phyloP scores from a whole-genome alignment of 2,113 vertebrate genomes.

The Oreotrochilus melanogaster region DNA sequence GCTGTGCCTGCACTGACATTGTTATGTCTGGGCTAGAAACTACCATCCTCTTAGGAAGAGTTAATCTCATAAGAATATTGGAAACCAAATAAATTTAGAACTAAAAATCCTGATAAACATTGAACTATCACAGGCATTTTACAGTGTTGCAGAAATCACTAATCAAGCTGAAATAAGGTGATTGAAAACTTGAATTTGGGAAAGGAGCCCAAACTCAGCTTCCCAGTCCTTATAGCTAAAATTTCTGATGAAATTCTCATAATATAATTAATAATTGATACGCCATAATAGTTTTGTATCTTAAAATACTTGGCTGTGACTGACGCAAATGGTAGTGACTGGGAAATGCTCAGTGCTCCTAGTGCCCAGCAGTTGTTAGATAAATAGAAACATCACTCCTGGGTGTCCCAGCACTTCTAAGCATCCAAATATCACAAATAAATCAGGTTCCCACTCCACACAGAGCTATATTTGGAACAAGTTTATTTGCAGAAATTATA shows the following conservation, averaged over 20 bases:
- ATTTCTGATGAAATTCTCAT: not conserved
- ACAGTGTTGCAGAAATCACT: not conserved
- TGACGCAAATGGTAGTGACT: not conserved
- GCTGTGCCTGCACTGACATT: not conserved
- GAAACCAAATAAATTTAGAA: not conserved
- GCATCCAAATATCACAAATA: not conserved
- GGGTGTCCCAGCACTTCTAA: not conserved
- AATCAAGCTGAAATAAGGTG: not conserved
- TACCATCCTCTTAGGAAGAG: not conserved
- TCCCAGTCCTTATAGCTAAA: not conserved
- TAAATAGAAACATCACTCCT: slow-evolving; percentile 7
- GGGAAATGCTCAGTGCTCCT: not conserved
- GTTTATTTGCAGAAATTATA: not conserved
- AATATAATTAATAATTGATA: slow-evolving; percentile 30
- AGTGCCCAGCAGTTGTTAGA: not conserved
- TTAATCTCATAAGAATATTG: not conserved
- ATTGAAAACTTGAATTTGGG: not conserved
- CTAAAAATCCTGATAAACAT: not conserved
- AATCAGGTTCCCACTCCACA: not conserved
- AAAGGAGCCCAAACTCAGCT: not conserved
- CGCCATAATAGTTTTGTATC: not conserved
- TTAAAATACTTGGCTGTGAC: not conserved
- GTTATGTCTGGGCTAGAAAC: not conserved
- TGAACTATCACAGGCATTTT: not conserved
- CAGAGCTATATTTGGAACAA: not conserved